These are phyloP conservation scores for Orthosia gracilis DNA, from an alignment of 2,888 invertebrate genomes.

Conservation along the genomic window DNA sequence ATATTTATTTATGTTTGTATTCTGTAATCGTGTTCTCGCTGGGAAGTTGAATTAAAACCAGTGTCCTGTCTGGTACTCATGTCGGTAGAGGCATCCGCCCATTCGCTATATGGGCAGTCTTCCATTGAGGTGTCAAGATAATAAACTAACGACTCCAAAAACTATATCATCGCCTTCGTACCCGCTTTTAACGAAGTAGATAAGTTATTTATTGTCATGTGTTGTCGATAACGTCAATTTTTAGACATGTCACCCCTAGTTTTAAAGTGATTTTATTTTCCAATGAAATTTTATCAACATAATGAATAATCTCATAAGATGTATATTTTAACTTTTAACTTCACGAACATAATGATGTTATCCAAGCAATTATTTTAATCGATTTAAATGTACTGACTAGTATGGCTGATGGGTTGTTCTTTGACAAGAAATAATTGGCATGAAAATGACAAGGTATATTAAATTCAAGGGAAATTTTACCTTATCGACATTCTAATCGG, in stretches of 20 bases:
- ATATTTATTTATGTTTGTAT: conserved; percentile 57
- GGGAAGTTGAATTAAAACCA: conserved; percentile 4
- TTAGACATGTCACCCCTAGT: conserved; percentile 58
- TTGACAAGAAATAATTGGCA: conserved; percentile 9
- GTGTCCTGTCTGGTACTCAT: conserved; percentile 21
- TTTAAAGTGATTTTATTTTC: conserved; percentile 54
- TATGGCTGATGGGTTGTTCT: conserved; percentile 4
- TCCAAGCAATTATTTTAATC: conserved; percentile 50
- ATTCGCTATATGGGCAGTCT: conserved; percentile 74
- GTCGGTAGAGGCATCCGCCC: conserved; percentile 13
- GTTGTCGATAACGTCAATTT: conserved; percentile 57
- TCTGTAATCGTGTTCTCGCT: conserved; percentile 40
- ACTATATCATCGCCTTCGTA: conserved; percentile 40
- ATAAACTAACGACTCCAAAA: conserved; percentile 45
- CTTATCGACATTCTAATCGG: conserved; percentile 30
- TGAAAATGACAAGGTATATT: conserved; percentile 2
- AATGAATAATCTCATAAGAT: conserved; percentile 62
- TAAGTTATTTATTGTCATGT: conserved; percentile 79
- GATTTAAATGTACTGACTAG: conserved; percentile 53
- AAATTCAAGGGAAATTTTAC: conserved; percentile 12
- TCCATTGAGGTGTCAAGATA: conserved; percentile 80
- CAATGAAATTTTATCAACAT: conserved; percentile 53
- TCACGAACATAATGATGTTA: conserved; percentile 46
- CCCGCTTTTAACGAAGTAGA: conserved; percentile 70
- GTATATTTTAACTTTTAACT: conserved; percentile 63